phyloP scores from a whole-genome alignment of 2,797 vertebrate species.

The Anabacerthia variegaticeps region DNA sequence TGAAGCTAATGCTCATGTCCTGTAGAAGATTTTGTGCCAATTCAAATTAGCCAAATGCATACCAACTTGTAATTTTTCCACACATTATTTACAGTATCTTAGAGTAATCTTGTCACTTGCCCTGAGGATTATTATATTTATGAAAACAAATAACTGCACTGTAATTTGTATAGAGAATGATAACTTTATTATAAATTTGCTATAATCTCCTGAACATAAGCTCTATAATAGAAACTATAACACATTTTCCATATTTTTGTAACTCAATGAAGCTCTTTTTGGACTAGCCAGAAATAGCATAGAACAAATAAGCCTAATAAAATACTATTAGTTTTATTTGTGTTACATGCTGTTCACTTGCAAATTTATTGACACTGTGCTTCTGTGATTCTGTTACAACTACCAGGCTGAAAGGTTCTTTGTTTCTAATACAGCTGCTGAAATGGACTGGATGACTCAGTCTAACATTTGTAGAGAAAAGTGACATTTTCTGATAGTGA shows the following conservation, averaged over 20 bases:
- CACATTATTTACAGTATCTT: neutral
- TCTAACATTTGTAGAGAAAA: neutral
- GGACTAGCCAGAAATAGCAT: neutral
- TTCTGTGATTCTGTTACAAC: neutral
- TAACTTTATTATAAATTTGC: neutral
- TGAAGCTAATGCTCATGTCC: neutral
- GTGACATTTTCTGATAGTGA: neutral
- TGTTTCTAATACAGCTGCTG: neutral
- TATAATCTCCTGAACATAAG: neutral
- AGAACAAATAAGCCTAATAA: neutral
- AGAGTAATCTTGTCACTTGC: neutral
- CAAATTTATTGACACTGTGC: neutral
- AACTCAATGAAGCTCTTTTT: neutral
- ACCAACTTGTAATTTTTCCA: neutral
- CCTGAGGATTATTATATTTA: neutral
- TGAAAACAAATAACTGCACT: neutral
- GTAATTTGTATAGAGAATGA: neutral
- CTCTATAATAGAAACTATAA: neutral
- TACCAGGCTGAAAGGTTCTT: neutral
- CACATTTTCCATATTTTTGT: neutral
- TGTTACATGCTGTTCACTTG: neutral
- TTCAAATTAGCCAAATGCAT: neutral
- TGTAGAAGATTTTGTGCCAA: neutral
- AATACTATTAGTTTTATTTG: neutral
- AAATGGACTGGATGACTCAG: neutral